Evolutionary conservation across 2,797 vertebrate genomes (phyloP), one percentile per base, ranked within the genome.

Genomic region (Lepilemur ruficaudatus): DNA sequence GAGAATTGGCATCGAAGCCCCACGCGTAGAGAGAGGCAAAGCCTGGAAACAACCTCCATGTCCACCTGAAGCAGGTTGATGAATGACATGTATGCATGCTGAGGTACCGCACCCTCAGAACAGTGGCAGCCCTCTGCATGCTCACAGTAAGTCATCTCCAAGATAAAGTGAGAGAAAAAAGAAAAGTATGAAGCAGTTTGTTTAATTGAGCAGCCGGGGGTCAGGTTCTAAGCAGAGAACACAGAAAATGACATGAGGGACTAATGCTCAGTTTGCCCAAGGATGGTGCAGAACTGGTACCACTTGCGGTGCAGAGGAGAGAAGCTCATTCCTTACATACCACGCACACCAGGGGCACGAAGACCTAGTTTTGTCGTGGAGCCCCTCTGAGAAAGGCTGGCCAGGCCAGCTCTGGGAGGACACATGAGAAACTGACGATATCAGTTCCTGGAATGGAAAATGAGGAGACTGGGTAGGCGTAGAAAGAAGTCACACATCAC

Each of bases 341-440:
- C 23, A 41, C 4, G 1, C 41, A 35, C 11, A 35, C 57, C 0
- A 0, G 30, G 55, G 38, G 30, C 5, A 0, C 5, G 3, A 28
- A 52, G 23, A 50, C 17, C 30, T 18, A 15, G n/a, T 13, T 91
- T 55, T 67, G 1, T 67, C 46, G 4, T 4, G 23, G 18, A 86
- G 35, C 5, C 38, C 70, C 0, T 1, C 57, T 22, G 22, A 63
- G 69, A 70, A 69, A 80, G 65, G 50, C 69, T 76, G 57, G 38
- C 41, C 35, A 14, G 73, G 52, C 30, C 15, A 2, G 25, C 38
- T 73, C 91, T 46, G 75, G 83, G 35, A 61, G 41, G 48, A 43
- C n/a, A 7, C 10, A 0, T 0, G 13, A 91, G 89, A 75, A 57
- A 63, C 28, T 4, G 38, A 30, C 41, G 8, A 8, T 13, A 28